Base-by-base conservation (phyloP, 53 echinoderm and acorn worm species). In the Temnopleurus reevesii region DNA sequence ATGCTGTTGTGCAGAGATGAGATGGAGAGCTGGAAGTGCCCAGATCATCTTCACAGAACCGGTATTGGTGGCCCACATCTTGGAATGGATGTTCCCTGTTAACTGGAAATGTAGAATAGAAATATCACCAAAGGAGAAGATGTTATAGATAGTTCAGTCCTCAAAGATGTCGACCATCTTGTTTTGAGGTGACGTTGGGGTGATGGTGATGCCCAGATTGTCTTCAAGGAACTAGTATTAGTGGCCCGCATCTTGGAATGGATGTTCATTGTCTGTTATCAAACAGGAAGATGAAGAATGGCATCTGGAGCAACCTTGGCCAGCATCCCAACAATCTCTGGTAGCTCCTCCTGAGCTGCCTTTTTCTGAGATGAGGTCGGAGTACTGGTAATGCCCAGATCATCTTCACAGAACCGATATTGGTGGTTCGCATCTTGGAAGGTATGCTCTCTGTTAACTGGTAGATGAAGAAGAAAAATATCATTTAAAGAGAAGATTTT, bases 391-490 rank as follows among this genome's bases (percentile, higher is more conserved):
- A 96, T 90, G 38, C 99, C 95, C 38, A 96, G 83, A 60, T 98
- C 95, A 81, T 98, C 95, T 81, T 98, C 99, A 53, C 95, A 94
- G 90, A 98, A 98, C 81, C 99, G 95, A 92, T 94, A 98, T 23
- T 94, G 90, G 21, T 96, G 89, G 53, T 92, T 85, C 28, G 93
- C 95, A 80, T 98, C 99, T 56, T 93, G 92, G 90, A 98, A 97
- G 12, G 95, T 95, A 51, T 95, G 95, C 60, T 60, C 30, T 60
- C 63, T 34, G 33, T 60, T 60, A 29, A 60, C 60, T 86, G 61
- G 13, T 12, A 4, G 60, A n/a, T n/a, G n/a, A n/a, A n/a, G n/a
- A n/a, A n/a, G n/a, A n/a, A n/a, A n/a, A n/a, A n/a, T n/a, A n/a
- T n/a, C n/a, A n/a, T n/a, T n/a, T n/a, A n/a, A n/a, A n/a, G n/a